Evolutionary conservation across 92 coral and sea anemone genomes (phyloP).

Genomic region (Siderastrea radians): DNA sequence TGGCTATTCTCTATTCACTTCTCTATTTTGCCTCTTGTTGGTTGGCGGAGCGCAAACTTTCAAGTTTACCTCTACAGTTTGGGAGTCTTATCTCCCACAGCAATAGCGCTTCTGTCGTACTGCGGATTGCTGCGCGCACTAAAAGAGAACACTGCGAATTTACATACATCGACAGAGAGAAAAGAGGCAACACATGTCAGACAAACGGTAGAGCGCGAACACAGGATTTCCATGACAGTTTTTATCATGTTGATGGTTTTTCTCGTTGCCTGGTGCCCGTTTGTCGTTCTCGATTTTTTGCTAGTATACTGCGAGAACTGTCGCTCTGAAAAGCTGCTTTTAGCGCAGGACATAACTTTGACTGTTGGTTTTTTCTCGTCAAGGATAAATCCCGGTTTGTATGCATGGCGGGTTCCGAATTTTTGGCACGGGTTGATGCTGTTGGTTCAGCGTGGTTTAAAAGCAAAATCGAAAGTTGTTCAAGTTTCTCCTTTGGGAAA

Average conservation of each 20-base stretch:
- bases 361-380: conserved; percentile 87
- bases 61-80: conserved; percentile 81
- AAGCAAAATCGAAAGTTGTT: conserved; percentile 14
- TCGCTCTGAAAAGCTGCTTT: conserved; percentile 65
- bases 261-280: conserved; percentile 87
- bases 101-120: conserved; percentile 75
- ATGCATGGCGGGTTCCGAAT: conserved; percentile 88
- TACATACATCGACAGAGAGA: conserved; percentile 46
- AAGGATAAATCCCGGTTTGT: conserved; percentile 80
- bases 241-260: conserved; percentile 84
- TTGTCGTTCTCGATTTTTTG: conserved; percentile 73
- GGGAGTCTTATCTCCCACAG: conserved; percentile 76
- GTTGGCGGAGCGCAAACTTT: conserved; percentile 82
- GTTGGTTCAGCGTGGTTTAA: conserved; percentile 37
- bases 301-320: conserved; percentile 81
- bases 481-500: conserved; percentile 22
- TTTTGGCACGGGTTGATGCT: conserved; percentile 68
- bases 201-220: conserved; percentile 73
- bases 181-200: conserved; percentile 60
- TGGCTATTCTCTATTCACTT: conserved; percentile 85
- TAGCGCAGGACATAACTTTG: conserved; percentile 77
- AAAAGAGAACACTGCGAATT: conserved; percentile 53
- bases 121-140: conserved; percentile 72
- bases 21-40: conserved; percentile 79
- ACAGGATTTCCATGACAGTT: conserved; percentile 81